Evolutionary conservation across 2,113 vertebrate species (phyloP).

Genomic region (crab-eating macaque (Macaca fascicularis)): T2T-MFA8v1.1 NC_088385.1:135713001-135713500

Average conservation of each 20-base stretch:
- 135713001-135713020: not conserved
- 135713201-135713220: too few relatives aligned
- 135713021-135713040: not conserved
- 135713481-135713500: rapidly evolving
- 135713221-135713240: not conserved
- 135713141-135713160: not conserved
- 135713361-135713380: not conserved
- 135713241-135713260: rapidly evolving
- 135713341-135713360: rapidly evolving
- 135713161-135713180: too few relatives aligned
- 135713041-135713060: not conserved
- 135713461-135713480: rapidly evolving
- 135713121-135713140: not conserved
- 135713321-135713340: rapidly evolving
- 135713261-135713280: not conserved
- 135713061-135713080: not conserved
- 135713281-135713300: too few relatives aligned
- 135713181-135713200: not conserved
- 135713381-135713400: too few relatives aligned
- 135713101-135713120: not conserved
- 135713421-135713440: rapidly evolving
- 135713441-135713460: rapidly evolving
- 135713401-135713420: not conserved
- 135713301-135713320: not conserved
- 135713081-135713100: not conserved